Evolutionary conservation across 2,888 invertebrate genomes (phyloP).

Genomic region (Standfussiana lucernea): DNA sequence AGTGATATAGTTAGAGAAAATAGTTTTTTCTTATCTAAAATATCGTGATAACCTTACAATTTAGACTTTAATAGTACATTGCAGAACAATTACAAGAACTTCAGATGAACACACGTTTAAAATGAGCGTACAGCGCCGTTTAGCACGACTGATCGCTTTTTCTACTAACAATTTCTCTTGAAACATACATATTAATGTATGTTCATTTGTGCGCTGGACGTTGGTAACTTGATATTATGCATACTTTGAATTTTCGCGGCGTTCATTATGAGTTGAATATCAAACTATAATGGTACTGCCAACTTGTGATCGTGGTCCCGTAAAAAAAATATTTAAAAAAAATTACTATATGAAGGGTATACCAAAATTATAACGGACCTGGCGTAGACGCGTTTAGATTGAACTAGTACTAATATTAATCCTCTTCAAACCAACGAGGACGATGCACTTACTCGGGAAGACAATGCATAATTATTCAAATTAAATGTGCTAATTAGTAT

Average conservation of each 20-base stretch:
- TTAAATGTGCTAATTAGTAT: constrained; percentile 18
- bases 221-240: constrained; percentile 44
- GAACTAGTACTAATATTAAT: neutral
- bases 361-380: neutral
- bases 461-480: constrained; percentile 28
- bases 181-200: constrained; percentile 56
- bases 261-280: neutral
- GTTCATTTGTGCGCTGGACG: constrained; percentile 21
- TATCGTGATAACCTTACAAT: neutral
- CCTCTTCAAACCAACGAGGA: neutral
- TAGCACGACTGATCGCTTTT: constrained; percentile 44
- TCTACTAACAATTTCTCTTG: constrained; percentile 54
- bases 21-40: neutral
- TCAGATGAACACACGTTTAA: constrained; percentile 11
- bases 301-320: neutral
- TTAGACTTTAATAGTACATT: neutral
- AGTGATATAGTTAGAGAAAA: neutral
- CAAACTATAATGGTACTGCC: constrained; percentile 3
- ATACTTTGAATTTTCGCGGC: constrained; percentile 27
- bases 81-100: constrained; percentile 29
- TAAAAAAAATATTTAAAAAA: constrained; percentile 14
- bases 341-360: neutral
- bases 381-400: neutral
- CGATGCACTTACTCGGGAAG: neutral
- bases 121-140: constrained; percentile 23